Conservation (phyloP, 2,113 vertebrate genomes). For the Pavo muticus region DNA sequence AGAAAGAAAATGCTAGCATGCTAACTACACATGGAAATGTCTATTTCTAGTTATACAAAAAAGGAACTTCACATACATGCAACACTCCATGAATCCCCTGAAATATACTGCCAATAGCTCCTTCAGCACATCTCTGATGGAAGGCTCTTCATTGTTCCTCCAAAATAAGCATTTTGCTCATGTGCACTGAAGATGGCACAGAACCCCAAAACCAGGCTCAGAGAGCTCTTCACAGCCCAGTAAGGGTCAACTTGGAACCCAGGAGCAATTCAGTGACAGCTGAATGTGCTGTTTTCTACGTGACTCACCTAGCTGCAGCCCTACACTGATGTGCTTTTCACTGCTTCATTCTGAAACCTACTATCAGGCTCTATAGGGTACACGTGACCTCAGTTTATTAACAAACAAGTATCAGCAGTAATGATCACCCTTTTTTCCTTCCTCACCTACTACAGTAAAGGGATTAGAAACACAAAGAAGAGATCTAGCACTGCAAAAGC, state of each 20-base stretch:
- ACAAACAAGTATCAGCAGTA: neutral
- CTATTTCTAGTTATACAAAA: neutral
- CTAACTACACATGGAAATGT: neutral
- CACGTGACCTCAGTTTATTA: neutral
- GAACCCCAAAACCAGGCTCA: neutral
- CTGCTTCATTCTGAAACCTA: neutral
- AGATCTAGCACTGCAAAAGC: neutral
- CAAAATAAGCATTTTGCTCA: neutral
- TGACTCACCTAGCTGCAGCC: neutral
- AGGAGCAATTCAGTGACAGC: neutral
- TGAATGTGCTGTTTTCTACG: fast-evolving
- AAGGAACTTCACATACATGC: neutral
- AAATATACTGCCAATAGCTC: neutral
- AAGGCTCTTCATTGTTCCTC: neutral
- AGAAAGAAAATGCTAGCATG: neutral
- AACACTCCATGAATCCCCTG: neutral
- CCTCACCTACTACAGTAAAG: neutral
- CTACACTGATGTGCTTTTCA: too few relatives aligned
- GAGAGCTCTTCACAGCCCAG: neutral
- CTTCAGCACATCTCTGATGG: neutral
- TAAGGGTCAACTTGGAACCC: neutral
- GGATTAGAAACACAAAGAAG: neutral
- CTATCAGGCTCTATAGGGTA: neutral
- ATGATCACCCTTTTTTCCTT: neutral
- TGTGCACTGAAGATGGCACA: neutral